A percentile compares a stretch with the other conserved stretches of the same genome.
Conservation (phyloP, 2,113 vertebrate species). For the Paracanthobrama guichenoti region DNA sequence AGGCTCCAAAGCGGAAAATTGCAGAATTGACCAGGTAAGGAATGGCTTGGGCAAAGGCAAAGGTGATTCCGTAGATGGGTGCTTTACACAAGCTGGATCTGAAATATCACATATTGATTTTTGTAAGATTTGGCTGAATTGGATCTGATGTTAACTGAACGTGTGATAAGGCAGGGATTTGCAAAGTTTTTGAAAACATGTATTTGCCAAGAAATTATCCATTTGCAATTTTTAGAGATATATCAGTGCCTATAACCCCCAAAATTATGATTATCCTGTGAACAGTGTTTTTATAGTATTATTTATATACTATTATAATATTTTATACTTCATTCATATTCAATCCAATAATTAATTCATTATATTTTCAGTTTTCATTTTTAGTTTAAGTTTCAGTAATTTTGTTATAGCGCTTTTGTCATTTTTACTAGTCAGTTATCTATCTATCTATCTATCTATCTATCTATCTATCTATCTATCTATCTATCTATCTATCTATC, state of each 20-base stretch:
- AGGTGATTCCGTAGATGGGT: conserved; percentile 82
- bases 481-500: too few species aligned
- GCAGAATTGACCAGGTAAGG: conserved; percentile 82
- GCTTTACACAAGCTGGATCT: conserved; percentile 83
- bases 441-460: too few species aligned
- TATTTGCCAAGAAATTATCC: neutral
- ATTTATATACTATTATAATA: neutral
- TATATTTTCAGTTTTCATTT: neutral
- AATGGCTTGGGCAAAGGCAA: conserved; percentile 80
- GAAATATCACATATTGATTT: conserved; percentile 51
- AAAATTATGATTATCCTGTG: neutral
- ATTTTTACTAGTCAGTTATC: neutral
- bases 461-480: too few species aligned
- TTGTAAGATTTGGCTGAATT: neutral
- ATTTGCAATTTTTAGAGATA: neutral
- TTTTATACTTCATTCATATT: too few species aligned
- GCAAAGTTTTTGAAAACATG: neutral
- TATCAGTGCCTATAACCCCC: neutral
- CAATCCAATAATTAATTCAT: too few species aligned
- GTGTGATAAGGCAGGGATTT: neutral
- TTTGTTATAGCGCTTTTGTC: too few species aligned
- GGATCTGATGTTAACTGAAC: neutral
- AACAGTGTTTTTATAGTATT: neutral
- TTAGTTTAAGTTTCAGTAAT: neutral
- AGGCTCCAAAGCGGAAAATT: conserved; percentile 84